phyloP scores from a whole-genome alignment of 2,797 vertebrate species.

The Sandelia bainsii region DNA sequence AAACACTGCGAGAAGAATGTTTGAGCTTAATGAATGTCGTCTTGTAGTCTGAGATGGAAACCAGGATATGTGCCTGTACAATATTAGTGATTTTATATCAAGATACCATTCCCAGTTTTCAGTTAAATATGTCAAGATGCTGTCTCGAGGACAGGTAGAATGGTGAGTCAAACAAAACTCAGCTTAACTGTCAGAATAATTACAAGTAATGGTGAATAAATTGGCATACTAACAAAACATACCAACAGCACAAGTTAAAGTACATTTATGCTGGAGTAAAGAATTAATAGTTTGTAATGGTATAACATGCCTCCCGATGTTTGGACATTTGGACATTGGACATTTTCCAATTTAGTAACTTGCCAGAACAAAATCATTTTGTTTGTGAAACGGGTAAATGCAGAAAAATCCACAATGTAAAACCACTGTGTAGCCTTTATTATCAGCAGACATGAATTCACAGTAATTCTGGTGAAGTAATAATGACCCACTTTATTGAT shows the following conservation, averaged over 20 bases:
- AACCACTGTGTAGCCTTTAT: not conserved
- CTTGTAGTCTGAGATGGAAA: conserved; percentile 46
- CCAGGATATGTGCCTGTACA: conserved; percentile 14
- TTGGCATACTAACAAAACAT: conserved; percentile 7
- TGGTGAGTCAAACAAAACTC: not conserved
- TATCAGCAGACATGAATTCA: not conserved
- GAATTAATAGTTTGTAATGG: no score
- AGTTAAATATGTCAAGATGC: conserved; percentile 9
- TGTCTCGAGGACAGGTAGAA: not conserved
- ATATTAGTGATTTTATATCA: conserved; percentile 26
- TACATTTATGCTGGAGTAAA: not conserved
- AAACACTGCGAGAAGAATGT: conserved; percentile 35
- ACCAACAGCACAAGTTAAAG: conserved; percentile 1
- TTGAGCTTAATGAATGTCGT: conserved; percentile 53
- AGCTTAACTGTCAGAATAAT: not conserved
- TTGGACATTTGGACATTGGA: no score
- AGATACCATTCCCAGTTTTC: not conserved
- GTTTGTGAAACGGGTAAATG: not conserved
- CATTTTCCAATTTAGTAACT: no score
- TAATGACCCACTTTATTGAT: no score
- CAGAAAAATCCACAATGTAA: not conserved
- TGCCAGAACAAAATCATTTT: no score
- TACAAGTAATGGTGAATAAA: not conserved
- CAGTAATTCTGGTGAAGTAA: no score
- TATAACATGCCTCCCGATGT: no score